Evolutionary conservation across 2,888 invertebrate species (phyloP).

Genomic region (Argyresthia albistria): DNA sequence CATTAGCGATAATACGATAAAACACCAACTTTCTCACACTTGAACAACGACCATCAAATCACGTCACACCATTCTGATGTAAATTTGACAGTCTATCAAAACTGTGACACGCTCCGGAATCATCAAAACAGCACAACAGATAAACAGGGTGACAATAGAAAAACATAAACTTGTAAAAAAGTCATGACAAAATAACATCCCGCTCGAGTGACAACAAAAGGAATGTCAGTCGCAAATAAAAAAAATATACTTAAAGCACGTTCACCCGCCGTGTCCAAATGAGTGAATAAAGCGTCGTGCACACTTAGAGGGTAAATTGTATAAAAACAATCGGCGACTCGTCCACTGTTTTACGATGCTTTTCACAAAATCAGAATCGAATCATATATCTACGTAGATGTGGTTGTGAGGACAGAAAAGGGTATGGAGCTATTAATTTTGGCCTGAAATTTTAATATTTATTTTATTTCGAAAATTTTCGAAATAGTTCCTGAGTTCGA

Average conservation of each 20-base stretch:
- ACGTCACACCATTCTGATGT: constrained; percentile 41
- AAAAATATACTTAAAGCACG: constrained; percentile 35
- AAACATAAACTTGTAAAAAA: constrained; percentile 40
- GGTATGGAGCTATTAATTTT: constrained; percentile 20
- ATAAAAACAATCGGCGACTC: constrained; percentile 63
- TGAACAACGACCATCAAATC: constrained; percentile 18
- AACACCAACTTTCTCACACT: constrained; percentile 44
- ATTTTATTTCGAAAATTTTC: no score
- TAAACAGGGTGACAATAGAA: constrained; percentile 31
- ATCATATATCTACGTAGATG: constrained; percentile 56
- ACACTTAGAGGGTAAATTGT: constrained; percentile 47
- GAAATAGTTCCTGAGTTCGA: no score
- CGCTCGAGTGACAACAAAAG: constrained; percentile 26
- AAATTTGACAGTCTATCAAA: constrained; percentile 67
- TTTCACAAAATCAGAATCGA: constrained; percentile 64
- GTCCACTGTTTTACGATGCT: constrained; percentile 60
- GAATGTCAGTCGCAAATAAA: constrained; percentile 64
- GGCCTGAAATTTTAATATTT: constrained; percentile 2
- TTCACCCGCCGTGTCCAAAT: constrained; percentile 43
- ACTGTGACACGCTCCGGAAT: constrained; percentile 49
- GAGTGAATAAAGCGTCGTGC: constrained; percentile 36
- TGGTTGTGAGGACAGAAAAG: constrained; percentile 25
- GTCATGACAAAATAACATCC: constrained; percentile 22
- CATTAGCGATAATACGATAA: constrained; percentile 14
- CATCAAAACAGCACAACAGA: constrained; percentile 40